These are phyloP conservation scores for Apamea crenata DNA, from an alignment of 2,888 invertebrate genomes.

Conservation along the genomic window DNA sequence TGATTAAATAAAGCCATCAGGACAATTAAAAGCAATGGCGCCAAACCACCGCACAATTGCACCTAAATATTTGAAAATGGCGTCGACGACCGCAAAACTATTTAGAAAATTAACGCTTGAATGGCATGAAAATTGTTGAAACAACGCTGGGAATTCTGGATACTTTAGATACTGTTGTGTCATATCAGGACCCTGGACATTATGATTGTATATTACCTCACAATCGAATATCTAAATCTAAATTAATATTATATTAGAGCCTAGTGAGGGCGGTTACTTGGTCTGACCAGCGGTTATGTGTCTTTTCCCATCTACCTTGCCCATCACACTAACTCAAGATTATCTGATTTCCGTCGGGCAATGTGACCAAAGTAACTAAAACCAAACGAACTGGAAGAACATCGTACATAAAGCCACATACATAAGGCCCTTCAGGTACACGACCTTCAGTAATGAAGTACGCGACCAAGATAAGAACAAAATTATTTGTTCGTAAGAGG, in stretches of 20 bases:
- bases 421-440: too few species aligned
- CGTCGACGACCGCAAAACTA: constrained; percentile 33
- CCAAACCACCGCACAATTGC: constrained; percentile 52
- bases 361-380: too few species aligned
- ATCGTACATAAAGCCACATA: too few species aligned
- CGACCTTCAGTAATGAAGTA: too few species aligned
- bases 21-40: constrained; percentile 54
- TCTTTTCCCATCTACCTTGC: background rate
- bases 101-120: constrained; percentile 41
- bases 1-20: constrained; percentile 63
- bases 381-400: too few species aligned
- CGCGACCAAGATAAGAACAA: too few species aligned
- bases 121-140: constrained; percentile 34
- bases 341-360: too few species aligned
- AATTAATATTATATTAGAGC: background rate
- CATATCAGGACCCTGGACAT: too few species aligned
- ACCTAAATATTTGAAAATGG: constrained; percentile 48
- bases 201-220: background rate
- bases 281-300: background rate
- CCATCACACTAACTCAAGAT: background rate
- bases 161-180: background rate
- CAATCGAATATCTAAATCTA: background rate
- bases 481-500: too few species aligned
- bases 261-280: background rate
- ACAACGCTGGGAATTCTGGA: constrained; percentile 6